Evolutionary conservation across 2,113 vertebrate genomes (phyloP).

Genomic region (Trogon surrucura): DNA sequence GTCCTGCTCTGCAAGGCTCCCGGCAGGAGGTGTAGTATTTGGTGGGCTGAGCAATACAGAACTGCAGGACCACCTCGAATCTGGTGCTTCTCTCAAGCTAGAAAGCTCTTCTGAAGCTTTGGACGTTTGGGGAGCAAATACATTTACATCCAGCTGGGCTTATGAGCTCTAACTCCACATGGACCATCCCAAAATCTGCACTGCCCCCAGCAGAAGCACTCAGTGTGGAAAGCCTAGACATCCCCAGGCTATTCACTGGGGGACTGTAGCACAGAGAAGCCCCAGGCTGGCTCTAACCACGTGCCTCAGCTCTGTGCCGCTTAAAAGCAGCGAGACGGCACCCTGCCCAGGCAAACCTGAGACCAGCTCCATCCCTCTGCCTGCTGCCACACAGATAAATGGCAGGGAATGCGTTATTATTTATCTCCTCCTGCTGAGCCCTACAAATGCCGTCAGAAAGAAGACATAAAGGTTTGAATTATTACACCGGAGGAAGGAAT

Average conservation of each 20-base stretch:
- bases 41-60: background rate
- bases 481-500: background rate
- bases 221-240: no score
- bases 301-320: background rate
- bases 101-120: background rate
- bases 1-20: background rate
- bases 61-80: background rate
- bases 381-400: background rate
- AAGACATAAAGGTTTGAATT: background rate
- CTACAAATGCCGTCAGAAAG: background rate
- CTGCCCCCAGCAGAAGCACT: background rate
- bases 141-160: background rate
- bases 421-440: background rate
- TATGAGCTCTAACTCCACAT: background rate
- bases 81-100: background rate
- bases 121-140: background rate
- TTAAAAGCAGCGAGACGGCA: background rate
- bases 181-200: background rate
- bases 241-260: background rate
- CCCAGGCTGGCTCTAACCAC: background rate
- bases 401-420: background rate
- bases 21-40: background rate
- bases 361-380: background rate
- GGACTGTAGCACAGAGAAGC: accelerated
- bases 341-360: background rate